Base-by-base conservation (phyloP, 2,888 invertebrate species). In the Junonia oenone region DNA sequence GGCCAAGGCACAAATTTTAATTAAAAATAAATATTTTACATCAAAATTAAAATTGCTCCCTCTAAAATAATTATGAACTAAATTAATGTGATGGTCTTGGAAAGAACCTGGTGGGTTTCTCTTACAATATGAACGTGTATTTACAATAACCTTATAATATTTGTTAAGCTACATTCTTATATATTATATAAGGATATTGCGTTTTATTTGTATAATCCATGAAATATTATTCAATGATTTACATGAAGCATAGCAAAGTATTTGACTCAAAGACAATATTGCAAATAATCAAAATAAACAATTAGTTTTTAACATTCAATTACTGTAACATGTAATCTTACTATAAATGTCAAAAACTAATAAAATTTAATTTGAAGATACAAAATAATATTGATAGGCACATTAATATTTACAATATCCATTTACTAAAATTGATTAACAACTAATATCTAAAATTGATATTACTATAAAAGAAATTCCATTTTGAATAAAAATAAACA, bases 61-160 rank as follows among this genome's bases (percentile, higher is more conserved):
- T 48, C 45, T 33, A 37, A 31, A 49, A 38, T 46, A 48, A 51
- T 40, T 49, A 48, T 26, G 37, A 59, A 52, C 56, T 56, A 56
- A 52, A 50, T 51, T 51, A 51, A 40, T 55, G 52, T 50, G 55
- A 56, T 56, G 55, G 45, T 55, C 55, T 51, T 52, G 49, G 51
- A 55, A 59, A 48, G 49, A 55, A 49, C 58, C 48, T 58, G 58
- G 58, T 59, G 58, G 55, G 58, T 46, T 46, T 46, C 46, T 46
- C 31, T 46, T 46, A 55, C 13, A 31, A 26, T 46, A 51, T 51
- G 35, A 51, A 49, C 22, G 19, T 55, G 49, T 53, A 55, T 59
- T 33, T 52, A 59, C 56, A 55, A 50, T 19, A 37, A 22, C n/a
- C 46, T 55, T 35, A 51, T n/a, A 19, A n/a, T 17, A 40, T 22